These are phyloP conservation scores for Leuciscus waleckii DNA, from an alignment of 2,797 vertebrate genomes.

Conservation along the genomic window DNA sequence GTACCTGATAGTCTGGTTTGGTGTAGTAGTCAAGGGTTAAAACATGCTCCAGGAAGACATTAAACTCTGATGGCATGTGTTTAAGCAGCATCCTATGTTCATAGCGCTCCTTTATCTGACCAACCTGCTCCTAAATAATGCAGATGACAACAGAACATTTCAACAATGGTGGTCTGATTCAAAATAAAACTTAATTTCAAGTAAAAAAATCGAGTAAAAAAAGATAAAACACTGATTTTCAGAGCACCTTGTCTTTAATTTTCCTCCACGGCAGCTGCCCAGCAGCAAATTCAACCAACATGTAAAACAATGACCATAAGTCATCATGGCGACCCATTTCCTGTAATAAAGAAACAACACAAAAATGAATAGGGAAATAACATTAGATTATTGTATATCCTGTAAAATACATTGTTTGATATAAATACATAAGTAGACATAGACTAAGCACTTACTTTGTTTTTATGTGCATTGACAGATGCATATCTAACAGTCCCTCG, in stretches of 20 bases:
- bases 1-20: slow-evolving; percentile 96
- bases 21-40: slow-evolving; percentile 94
- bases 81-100: slow-evolving; percentile 96
- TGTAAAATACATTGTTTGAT: not conserved
- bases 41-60: slow-evolving; percentile 93
- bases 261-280: slow-evolving; percentile 96
- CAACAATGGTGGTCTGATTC: not conserved
- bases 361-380: not conserved
- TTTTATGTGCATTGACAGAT: slow-evolving; percentile 96
- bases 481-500: slow-evolving; percentile 95
- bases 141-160: not conserved
- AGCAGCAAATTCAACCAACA: slow-evolving; percentile 96
- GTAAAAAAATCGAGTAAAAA: not conserved
- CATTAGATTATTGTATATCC: not conserved
- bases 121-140: slow-evolving; percentile 89
- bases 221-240: not conserved
- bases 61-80: slow-evolving; percentile 96
- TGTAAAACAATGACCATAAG: slow-evolving; percentile 97
- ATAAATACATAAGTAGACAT: not conserved
- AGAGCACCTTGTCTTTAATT: slow-evolving; percentile 94
- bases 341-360: slow-evolving; percentile 68
- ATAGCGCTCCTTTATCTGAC: slow-evolving; percentile 96
- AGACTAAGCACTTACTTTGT: slow-evolving; percentile 82
- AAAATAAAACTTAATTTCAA: not conserved
- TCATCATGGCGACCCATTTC: slow-evolving; percentile 99